Base-by-base conservation (phyloP, 2,888 invertebrate genomes). In the Agrotis ipsilon region DNA sequence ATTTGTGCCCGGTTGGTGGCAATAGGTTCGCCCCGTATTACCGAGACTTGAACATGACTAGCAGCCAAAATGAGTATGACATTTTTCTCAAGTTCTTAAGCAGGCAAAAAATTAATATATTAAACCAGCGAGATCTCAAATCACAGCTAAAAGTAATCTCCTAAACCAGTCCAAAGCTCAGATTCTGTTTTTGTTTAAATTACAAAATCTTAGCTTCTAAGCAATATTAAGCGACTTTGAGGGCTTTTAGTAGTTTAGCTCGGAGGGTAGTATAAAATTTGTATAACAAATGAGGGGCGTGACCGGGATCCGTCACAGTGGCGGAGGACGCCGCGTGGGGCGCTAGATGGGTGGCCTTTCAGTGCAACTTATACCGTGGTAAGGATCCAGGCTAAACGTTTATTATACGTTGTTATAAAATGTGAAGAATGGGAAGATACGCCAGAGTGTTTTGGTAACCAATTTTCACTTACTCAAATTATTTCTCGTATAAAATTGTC, bases 241-340 rank as follows among this genome's bases (percentile, higher is more conserved):
- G 85, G 84, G 85, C 85, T 87, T 86, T 78, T 72, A 75, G 83
- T 70, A 85, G 83, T 92, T 93, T 94, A 88, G 95, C 95, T 96
- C 89, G 92, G 91, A 96, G 96, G 96, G 94, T 95, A 95, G 95
- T 95, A 94, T 96, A 94, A 96, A 96, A 96, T 96, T 96, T 96
- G 96, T 96, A 96, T 96, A 96, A 96, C 94, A 96, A 95, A 96
- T 96, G 95, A 95, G 94, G 94, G 96, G 96, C 95, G 96, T 92
- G 93, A 48, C 87, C 81, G 89, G 95, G 87, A 96, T 96, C 95
- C 95, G 96, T 95, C 96, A 96, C 96, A 96, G 96, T 95, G 95
- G 96, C 95, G 83, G 86, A 80, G 86, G 88, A 88, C 89, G 88
- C 87, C 85, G 93, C 89, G 96, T 94, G 95, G 92, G 94, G 94